A percentile compares a stretch with the other conserved stretches of the same genome.
Evolutionary conservation across 1,140 invertebrate genomes (phyloP).

Genomic region (Pachypsylla venusta): DNA sequence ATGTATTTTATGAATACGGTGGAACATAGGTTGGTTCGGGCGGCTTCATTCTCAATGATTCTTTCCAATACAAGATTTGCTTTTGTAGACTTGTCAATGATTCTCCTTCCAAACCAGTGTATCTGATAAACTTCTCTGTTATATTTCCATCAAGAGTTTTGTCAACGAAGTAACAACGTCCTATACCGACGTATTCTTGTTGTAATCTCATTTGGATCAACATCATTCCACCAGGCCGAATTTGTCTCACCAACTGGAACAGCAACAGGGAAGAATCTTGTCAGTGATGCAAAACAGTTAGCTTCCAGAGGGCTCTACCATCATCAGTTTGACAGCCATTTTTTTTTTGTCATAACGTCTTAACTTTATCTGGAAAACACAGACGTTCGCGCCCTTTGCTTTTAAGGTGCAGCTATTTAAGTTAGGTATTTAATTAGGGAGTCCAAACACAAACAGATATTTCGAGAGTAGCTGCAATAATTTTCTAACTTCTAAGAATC

Average conservation of each 20-base stretch:
- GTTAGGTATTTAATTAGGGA: no score
- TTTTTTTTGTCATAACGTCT: no score
- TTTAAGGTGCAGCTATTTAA: no score
- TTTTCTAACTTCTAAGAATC: no score
- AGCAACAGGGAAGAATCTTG: constrained; percentile 1
- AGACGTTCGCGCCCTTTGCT: no score
- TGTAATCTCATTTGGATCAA: background rate
- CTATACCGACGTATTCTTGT: background rate
- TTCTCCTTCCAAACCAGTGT: background rate
- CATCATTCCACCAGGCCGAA: background rate
- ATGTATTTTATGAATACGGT: background rate
- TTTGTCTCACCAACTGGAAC: constrained; percentile 1
- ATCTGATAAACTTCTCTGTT: background rate
- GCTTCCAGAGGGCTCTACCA: no score
- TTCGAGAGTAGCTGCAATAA: no score
- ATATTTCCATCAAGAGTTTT: background rate
- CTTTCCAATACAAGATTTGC: background rate
- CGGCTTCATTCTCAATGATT: background rate
- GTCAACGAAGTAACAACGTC: background rate
- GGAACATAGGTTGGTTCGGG: background rate
- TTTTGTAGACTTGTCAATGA: background rate
- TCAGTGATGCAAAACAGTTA: background rate
- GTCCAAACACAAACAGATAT: no score
- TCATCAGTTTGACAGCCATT: no score
- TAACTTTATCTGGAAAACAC: no score